A percentile compares a stretch with the other conserved stretches of the same genome.
Evolutionary conservation across 2,113 vertebrate genomes (phyloP).

Genomic region (rat (Rattus norvegicus)): DNA sequence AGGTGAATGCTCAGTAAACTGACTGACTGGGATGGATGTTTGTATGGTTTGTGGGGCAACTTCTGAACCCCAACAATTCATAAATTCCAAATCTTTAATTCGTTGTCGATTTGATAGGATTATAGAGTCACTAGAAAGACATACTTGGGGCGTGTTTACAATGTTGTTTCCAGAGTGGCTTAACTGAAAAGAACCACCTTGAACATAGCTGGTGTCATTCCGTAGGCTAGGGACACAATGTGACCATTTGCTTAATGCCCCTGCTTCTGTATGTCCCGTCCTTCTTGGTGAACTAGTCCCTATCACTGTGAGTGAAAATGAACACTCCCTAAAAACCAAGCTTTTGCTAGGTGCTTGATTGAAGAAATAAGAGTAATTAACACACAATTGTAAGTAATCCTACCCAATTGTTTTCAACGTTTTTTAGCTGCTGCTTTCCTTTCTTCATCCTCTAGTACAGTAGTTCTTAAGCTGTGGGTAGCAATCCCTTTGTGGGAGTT

Average conservation of each 20-base stretch:
- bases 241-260: not conserved
- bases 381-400: conserved; percentile 85
- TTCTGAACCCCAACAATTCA: conserved; percentile 86
- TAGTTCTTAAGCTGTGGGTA: not conserved
- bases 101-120: not conserved
- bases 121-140: not conserved
- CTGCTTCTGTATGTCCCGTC: not conserved
- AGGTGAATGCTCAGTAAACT: too few species aligned
- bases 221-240: not conserved
- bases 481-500: not conserved
- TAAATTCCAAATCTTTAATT: conserved; percentile 95
- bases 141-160: not conserved
- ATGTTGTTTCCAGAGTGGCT: not conserved
- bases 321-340: not conserved
- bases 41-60: too few species aligned
- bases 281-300: not conserved
- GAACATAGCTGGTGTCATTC: not conserved
- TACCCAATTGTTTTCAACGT: conserved; percentile 93
- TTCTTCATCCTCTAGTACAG: not conserved
- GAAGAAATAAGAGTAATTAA: not conserved
- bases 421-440: not conserved
- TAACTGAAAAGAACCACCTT: not conserved
- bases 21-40: too few species aligned
- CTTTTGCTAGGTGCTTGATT: not conserved
- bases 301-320: not conserved